These are phyloP conservation scores for Diabrotica undecimpunctata DNA, from an alignment of 1,140 invertebrate genomes.

Conservation along the genomic window DNA sequence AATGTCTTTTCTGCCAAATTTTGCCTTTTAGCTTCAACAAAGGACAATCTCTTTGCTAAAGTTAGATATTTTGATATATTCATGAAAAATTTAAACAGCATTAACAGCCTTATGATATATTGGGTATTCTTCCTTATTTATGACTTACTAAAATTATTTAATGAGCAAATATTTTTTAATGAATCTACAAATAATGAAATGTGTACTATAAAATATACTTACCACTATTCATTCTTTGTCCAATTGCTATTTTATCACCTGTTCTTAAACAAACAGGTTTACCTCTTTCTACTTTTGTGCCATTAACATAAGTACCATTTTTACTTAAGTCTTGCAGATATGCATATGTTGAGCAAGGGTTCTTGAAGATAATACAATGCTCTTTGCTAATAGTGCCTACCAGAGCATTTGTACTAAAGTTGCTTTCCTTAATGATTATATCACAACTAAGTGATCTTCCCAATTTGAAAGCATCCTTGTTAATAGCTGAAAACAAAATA, in stretches of 20 bases:
- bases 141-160: too few relatives aligned
- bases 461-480: slow-evolving; percentile 47
- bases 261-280: slow-evolving; percentile 30
- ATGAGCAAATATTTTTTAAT: too few relatives aligned
- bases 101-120: too few relatives aligned
- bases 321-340: slow-evolving; percentile 42
- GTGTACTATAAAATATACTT: neutral
- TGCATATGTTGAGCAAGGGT: slow-evolving; percentile 24
- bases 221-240: slow-evolving; percentile 11
- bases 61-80: too few relatives aligned
- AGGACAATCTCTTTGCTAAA: too few relatives aligned
- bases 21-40: too few relatives aligned
- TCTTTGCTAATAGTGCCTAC: slow-evolving; percentile 52
- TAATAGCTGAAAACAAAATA: slow-evolving; percentile 47
- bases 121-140: too few relatives aligned
- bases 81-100: too few relatives aligned
- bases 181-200: too few relatives aligned
- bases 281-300: slow-evolving; percentile 32
- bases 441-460: slow-evolving; percentile 50
- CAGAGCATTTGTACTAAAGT: slow-evolving; percentile 45
- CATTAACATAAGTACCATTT: slow-evolving; percentile 44
- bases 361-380: slow-evolving; percentile 52
- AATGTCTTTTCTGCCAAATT: too few relatives aligned
- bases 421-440: slow-evolving; percentile 46
- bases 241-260: slow-evolving; percentile 35